Conservation (phyloP, 1,140 invertebrate species). For the Trinorchestia longiramus region DNA sequence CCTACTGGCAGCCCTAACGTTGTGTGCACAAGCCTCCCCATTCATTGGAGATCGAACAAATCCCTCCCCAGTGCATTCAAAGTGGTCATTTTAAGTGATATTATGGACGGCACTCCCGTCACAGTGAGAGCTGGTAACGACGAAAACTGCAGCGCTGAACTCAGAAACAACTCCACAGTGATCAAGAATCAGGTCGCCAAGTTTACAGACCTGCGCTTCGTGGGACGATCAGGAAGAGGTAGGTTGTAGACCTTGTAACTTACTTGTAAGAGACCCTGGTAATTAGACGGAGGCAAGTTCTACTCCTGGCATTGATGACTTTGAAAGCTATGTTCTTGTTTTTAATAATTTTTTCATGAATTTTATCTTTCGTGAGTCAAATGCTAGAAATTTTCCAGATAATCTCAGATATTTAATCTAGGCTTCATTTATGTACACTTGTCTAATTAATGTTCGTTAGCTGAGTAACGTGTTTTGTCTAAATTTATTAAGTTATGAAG, state of each 20-base stretch:
- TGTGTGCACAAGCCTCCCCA: slow-evolving; percentile 88
- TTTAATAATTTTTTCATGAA: not conserved
- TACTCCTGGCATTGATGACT: not conserved
- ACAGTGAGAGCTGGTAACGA: slow-evolving; percentile 95
- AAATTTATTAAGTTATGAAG: not conserved
- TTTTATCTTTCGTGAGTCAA: not conserved
- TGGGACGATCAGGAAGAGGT: slow-evolving; percentile 97
- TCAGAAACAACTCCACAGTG: slow-evolving; percentile 91
- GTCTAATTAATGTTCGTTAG: not conserved
- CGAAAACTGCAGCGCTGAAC: slow-evolving; percentile 95
- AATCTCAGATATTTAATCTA: not conserved
- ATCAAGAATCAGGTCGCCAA: slow-evolving; percentile 98
- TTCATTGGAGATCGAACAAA: slow-evolving; percentile 96
- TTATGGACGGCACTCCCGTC: slow-evolving; percentile 94
- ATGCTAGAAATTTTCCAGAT: not conserved
- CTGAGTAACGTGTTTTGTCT: not conserved
- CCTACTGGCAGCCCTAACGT: slow-evolving; percentile 89
- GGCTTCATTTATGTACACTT: not conserved
- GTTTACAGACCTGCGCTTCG: slow-evolving; percentile 97
- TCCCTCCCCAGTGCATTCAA: slow-evolving; percentile 87
- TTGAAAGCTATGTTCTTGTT: not conserved
- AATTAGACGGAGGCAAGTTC: not conserved
- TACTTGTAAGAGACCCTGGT: not conserved
- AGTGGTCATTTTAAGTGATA: slow-evolving; percentile 91
- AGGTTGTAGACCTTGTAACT: slow-evolving; percentile 70